Conservation (phyloP, 1,140 invertebrate species). For the Cyphomyrmex costatus region DNA sequence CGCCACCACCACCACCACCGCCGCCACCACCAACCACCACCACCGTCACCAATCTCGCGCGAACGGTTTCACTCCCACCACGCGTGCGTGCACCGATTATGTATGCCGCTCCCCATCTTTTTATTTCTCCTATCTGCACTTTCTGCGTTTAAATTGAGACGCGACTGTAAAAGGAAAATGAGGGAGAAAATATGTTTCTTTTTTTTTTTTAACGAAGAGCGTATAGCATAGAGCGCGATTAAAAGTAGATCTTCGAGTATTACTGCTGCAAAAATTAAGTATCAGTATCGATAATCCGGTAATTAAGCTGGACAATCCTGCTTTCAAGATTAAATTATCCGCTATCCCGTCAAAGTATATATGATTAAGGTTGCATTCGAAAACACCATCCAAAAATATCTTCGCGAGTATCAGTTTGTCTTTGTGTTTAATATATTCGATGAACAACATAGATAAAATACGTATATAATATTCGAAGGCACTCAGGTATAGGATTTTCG, state of each 20-base stretch:
- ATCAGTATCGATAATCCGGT: not conserved
- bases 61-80: slow-evolving; percentile 40
- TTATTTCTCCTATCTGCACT: not conserved
- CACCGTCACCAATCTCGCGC: too few relatives aligned
- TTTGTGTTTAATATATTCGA: too few relatives aligned
- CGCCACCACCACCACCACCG: too few relatives aligned
- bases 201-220: not conserved
- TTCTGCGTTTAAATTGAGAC: slow-evolving; percentile 18
- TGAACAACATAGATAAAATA: too few relatives aligned
- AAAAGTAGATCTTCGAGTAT: not conserved
- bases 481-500: too few relatives aligned
- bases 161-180: not conserved
- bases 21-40: not conserved
- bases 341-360: too few relatives aligned
- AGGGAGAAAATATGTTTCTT: not conserved
- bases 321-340: too few relatives aligned
- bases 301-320: too few relatives aligned
- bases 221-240: not conserved
- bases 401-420: too few relatives aligned
- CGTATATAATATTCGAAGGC: too few relatives aligned
- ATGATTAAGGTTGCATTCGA: too few relatives aligned
- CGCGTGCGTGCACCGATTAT: not conserved
- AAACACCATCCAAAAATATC: too few relatives aligned
- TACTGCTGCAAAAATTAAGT: not conserved
- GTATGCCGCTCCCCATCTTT: not conserved